A percentile compares a stretch with the other conserved stretches of the same genome.
Conservation (phyloP, 2,888 invertebrate species). For the Iphiclides podalirius region DNA sequence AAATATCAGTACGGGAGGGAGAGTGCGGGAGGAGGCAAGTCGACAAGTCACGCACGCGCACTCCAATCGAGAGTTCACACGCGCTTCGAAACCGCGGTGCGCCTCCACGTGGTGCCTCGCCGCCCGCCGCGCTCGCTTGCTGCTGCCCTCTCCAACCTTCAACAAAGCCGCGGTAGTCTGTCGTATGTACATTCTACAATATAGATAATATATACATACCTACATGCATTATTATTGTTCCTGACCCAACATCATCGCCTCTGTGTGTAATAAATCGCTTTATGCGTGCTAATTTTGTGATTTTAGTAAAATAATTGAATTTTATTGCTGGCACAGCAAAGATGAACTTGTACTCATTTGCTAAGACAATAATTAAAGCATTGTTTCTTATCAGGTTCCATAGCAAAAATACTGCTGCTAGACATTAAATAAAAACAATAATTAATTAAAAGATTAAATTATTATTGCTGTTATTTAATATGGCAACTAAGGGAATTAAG, state of each 20-base stretch:
- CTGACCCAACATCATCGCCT: slow-evolving; percentile 26
- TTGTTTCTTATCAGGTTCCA: too few species aligned
- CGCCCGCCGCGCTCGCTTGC: slow-evolving; percentile 39
- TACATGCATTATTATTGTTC: slow-evolving; percentile 27
- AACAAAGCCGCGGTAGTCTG: slow-evolving; percentile 57
- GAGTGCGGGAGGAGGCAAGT: slow-evolving; percentile 49
- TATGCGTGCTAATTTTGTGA: slow-evolving; percentile 4
- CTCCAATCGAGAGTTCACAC: slow-evolving; percentile 70
- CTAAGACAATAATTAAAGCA: neutral
- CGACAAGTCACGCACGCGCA: slow-evolving; percentile 69
- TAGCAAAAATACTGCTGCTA: too few species aligned
- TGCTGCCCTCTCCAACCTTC: slow-evolving; percentile 52
- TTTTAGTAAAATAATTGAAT: slow-evolving; percentile 4
- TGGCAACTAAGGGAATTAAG: too few species aligned
- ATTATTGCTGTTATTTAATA: too few species aligned
- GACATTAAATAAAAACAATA: too few species aligned
- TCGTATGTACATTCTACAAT: slow-evolving; percentile 35
- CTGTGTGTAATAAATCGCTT: slow-evolving; percentile 7
- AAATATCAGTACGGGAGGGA: slow-evolving; percentile 49
- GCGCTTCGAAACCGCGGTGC: slow-evolving; percentile 75
- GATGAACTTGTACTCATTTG: neutral
- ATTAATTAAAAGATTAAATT: too few species aligned
- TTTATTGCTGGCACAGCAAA: slow-evolving; percentile 2
- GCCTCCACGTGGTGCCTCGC: slow-evolving; percentile 75
- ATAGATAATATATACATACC: slow-evolving; percentile 26